Evolutionary conservation across 2,888 invertebrate genomes (phyloP).

Genomic region (Pterostichus niger): DNA sequence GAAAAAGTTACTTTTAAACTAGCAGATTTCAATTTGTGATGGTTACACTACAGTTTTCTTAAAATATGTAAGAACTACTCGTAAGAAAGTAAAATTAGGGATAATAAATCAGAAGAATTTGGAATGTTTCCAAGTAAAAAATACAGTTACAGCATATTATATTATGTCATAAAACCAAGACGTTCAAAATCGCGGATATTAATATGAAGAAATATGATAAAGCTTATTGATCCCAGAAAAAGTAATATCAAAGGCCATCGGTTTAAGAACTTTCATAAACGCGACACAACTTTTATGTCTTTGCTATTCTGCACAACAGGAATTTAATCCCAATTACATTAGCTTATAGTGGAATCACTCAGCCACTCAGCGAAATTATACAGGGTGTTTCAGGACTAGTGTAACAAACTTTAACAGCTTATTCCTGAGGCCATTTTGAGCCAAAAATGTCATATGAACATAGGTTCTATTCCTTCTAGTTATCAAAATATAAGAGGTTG

Average conservation of each 20-base stretch:
- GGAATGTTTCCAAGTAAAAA: slow-evolving; percentile 44
- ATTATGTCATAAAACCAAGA: background rate
- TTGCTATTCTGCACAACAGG: too few relatives aligned
- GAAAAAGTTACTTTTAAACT: slow-evolving; percentile 45
- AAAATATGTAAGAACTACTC: slow-evolving; percentile 14
- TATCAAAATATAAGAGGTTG: too few relatives aligned
- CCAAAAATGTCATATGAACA: too few relatives aligned
- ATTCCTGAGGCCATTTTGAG: too few relatives aligned
- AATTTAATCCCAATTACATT: too few relatives aligned
- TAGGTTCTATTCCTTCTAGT: too few relatives aligned
- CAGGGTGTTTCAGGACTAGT: too few relatives aligned
- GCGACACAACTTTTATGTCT: too few relatives aligned
- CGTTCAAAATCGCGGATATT: slow-evolving; percentile 33
- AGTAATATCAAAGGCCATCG: background rate
- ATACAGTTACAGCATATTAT: slow-evolving; percentile 42
- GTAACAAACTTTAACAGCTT: too few relatives aligned
- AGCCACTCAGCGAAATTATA: too few relatives aligned
- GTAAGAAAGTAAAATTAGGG: slow-evolving; percentile 34
- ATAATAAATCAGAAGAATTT: slow-evolving; percentile 19
- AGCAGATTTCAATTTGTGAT: slow-evolving; percentile 10
- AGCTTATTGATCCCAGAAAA: slow-evolving; percentile 22
- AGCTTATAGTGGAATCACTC: too few relatives aligned
- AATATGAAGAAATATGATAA: slow-evolving; percentile 22
- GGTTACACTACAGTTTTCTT: slow-evolving; percentile 32
- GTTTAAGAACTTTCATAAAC: too few relatives aligned